Evolutionary conservation across 1,140 invertebrate species (phyloP), one percentile per base, ranked within the genome.

Genomic region (Cepaea nemoralis): DNA sequence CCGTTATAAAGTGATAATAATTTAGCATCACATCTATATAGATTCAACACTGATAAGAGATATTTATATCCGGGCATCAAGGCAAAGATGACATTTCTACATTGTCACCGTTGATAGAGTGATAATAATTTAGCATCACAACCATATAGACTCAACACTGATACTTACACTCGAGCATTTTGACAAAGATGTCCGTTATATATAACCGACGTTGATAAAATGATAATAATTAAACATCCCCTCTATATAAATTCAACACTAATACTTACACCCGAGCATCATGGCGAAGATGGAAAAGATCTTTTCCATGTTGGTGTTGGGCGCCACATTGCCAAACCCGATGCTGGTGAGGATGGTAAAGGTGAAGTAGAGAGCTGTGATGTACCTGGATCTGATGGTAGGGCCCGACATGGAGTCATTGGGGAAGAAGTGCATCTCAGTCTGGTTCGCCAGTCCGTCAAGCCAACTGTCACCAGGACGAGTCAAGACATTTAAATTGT

Each of bases 301-400:
- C 82, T 99, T 99, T 92, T 99, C 97, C 12, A 94, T 94, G 76
- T 96, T 95, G 0, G 98, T 99, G 90, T 98, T 99, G 5, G 97
- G 97, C 12, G 97, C 97, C 16, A 99, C 97, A 91, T 99, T 99
- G 45, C 98, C 98, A 92, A 99, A 99, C 37, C 98, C 98, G n/a
- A 99, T 97, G 83, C 96, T 97, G 22, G 98, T 99, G 66, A 99
- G 93, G 86, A 96, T 98, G 35, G 96, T 98, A 89, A 97, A 98
- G 0, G 97, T 98, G 91, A 99, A 99, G 92, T 99, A 99, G 5
- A 99, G 93, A 1, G 98, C 96, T 10, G 98, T 99, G 70, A 98
- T 95, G 92, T 99, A 99, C 90, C 91, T 91, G 27, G 91, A 92
- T 75, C 84, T 83, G 27, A 92, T 89, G 50, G 88, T 88, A 0